Conservation (phyloP, 1,140 invertebrate species). For the Euborellia annulipes region DNA sequence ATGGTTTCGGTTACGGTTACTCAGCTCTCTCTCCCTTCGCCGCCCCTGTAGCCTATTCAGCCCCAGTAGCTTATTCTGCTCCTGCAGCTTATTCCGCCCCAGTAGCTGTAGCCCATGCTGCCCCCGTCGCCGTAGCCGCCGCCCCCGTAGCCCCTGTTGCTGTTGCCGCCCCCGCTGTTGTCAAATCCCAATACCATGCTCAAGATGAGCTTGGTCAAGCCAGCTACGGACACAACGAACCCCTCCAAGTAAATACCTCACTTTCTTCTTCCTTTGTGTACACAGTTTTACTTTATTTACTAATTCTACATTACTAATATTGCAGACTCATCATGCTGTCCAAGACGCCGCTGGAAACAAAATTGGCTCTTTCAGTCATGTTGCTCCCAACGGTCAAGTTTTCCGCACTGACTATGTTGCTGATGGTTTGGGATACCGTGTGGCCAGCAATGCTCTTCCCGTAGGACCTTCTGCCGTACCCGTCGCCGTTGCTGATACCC, state of each 20-base stretch:
- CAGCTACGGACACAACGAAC: constrained; percentile 35
- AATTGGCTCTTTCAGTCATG: constrained; percentile 36
- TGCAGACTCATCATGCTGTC: background rate
- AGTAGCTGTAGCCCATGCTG: background rate
- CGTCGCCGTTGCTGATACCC: constrained; percentile 11
- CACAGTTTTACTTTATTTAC: too few species aligned
- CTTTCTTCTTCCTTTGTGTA: background rate
- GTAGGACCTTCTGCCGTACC: constrained; percentile 3
- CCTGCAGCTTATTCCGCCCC: constrained; percentile 2
- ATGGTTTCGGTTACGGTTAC: constrained; percentile 17
- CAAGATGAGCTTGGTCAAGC: constrained; percentile 37
- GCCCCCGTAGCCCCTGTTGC: constrained; percentile 8
- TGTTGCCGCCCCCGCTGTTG: constrained; percentile 6
- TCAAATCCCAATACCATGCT: constrained; percentile 29
- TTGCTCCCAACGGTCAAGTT: constrained; percentile 33
- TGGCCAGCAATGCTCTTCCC: constrained; percentile 31
- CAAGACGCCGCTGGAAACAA: constrained; percentile 34
- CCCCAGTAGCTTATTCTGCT: constrained; percentile 9
- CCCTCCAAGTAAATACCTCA: constrained; percentile 23
- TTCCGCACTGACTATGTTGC: constrained; percentile 34
- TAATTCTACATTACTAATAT: too few species aligned
- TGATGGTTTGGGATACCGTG: constrained; percentile 34
- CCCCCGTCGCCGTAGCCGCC: constrained; percentile 10
- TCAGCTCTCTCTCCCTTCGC: constrained; percentile 25
- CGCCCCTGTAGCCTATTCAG: constrained; percentile 15